Base-by-base conservation (phyloP, 2,797 vertebrate genomes). In the Microctenopoma steveboyesi region DNA sequence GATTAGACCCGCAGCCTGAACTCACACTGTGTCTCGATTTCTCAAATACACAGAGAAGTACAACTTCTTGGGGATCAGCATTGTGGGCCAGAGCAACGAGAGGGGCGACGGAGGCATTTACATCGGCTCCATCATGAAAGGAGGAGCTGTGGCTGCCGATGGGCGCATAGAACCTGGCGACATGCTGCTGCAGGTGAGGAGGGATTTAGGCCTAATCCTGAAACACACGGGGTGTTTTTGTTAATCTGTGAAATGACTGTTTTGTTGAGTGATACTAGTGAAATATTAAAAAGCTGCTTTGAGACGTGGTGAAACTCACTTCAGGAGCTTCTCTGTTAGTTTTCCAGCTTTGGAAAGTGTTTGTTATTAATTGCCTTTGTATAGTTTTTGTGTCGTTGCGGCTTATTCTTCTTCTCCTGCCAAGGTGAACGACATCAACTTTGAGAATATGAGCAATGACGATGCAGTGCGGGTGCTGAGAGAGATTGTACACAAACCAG, bases 371-470 rank as follows among this genome's bases (percentile, higher is more conserved):
- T 8, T 33, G 3, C 1, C 46, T 16, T 16, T 46, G 45, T 46
- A 5, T n/a, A n/a, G 3, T 12, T 9, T 43, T 1, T 10, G 37
- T 39, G 9, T 28, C 3, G 64, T 2, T 55, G 48, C 22, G 43
- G 15, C 0, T 28, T 11, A 10, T 4, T 0, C n/a, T 5, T 39
- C 28, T 22, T 54, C 47, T 47, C 64, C 9, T 46, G 10, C 16
- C 1, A 65, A 97, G 96, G 96, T 97, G 55, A 97, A 97, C 3
- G 96, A 97, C 86, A 96, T 97, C 69, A 97, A 97, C 87, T 97
- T 97, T 74, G 96, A 98, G 80, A 97, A 97, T 66, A 98, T 98
- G 96, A 97, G 96, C 79, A 98, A 98, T 0, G 96, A 98, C 0
- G 96, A 98, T 9, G 96, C 96, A 0, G 96, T 98, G 4, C 92